Conservation (phyloP, 2,113 vertebrate species). For the Mola mola region DNA sequence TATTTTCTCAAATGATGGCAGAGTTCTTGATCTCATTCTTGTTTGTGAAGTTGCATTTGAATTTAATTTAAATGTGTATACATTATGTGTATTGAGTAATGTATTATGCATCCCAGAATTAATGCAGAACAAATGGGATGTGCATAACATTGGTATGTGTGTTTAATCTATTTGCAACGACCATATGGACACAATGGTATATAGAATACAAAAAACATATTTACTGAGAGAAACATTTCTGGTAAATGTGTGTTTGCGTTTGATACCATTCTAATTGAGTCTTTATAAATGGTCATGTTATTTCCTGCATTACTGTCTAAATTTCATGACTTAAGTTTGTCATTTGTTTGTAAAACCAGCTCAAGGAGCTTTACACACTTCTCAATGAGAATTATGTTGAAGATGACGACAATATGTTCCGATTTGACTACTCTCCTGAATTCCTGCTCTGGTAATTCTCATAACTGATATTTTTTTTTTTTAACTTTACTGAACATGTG, state of each 20-base stretch:
- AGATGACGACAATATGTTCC: conserved; percentile 99
- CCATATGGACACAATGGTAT: no score
- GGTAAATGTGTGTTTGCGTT: not conserved
- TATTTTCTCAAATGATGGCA: not conserved
- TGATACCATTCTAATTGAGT: no score
- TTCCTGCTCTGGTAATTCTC: conserved; percentile 94
- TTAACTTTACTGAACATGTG: not conserved
- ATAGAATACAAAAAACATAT: not conserved
- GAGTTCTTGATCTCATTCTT: not conserved
- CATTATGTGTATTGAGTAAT: not conserved
- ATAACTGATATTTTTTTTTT: not conserved
- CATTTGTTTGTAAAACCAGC: conserved; percentile 71
- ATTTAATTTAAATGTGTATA: not conserved
- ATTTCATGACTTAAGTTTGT: not conserved
- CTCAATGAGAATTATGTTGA: conserved; percentile 99
- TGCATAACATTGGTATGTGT: not conserved
- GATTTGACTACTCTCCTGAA: conserved; percentile 98
- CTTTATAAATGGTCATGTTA: no score
- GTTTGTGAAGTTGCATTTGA: not conserved
- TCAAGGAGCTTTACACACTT: conserved; percentile 97
- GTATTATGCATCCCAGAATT: not conserved
- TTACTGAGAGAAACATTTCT: not conserved
- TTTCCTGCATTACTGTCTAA: no score
- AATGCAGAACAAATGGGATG: not conserved
- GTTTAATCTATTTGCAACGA: not conserved